Evolutionary conservation across 1,140 invertebrate species (phyloP), one percentile per base, ranked within the genome.

Genomic region (Micrasema longulum): DNA sequence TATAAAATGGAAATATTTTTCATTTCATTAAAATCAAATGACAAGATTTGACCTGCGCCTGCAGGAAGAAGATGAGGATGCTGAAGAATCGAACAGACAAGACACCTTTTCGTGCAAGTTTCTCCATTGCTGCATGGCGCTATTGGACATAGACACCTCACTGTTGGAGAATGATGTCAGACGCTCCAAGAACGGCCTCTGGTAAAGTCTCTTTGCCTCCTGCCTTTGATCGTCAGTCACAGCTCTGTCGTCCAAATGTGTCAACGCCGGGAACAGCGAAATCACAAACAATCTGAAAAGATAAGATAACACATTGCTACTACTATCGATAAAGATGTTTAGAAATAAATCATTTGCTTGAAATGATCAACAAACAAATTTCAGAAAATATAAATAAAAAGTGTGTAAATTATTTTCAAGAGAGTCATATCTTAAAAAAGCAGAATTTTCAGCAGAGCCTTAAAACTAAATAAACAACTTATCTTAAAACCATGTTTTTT

Each of bases 201-300:
- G 87, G 77, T 88, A 91, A 1, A 92, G 77, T 64, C 89, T 80
- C 45, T 84, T 81, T 0, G 91, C 87, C 78, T 92, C 89, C 9
- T 79, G 36, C 31, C 83, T 78, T 78, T 92, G 89, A 73, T 91
- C 88, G 3, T 82, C 74, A 1, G 89, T 91, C 3, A 92, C 86
- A 38, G 78, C 77, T 57, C 88, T 80, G 77, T 91, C 91, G 77
- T 93, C 91, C 71, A 92, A 80, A 76, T 92, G 89, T 4, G 86
- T 75, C 16, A 92, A 79, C 1, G 83, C 83, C 2, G 89, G 87
- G 76, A 93, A 91, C 78, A 89, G 86, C 0, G 90, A 91, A 77
- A 92, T 88, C 6, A 91, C 85, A 78, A 89, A 92, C n/a, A 91
- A 82, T 76, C 90, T 91, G 77, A 2, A 85, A 83, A 68, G 64